A percentile compares a stretch with the other conserved stretches of the same genome.
Conservation (phyloP, 2,113 vertebrate genomes). For the Paradisaea rubra region DNA sequence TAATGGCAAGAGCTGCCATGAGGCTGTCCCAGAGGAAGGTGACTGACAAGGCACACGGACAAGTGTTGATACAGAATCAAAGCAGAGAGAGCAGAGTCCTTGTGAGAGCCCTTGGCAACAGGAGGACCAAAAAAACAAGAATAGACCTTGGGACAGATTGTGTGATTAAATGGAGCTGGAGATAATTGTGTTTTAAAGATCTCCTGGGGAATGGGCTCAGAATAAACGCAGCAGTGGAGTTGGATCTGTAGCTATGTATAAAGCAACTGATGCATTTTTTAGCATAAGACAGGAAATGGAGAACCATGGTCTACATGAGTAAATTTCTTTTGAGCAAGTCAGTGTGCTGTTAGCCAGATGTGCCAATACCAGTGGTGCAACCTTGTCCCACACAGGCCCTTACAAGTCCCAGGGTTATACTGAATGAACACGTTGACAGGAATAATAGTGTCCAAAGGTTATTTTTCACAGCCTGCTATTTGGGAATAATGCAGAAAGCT, state of each 20-base stretch:
- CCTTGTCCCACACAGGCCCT: neutral
- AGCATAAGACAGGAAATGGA: neutral
- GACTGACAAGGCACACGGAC: neutral
- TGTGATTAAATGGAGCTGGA: slow-evolving; percentile 22
- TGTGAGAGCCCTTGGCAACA: neutral
- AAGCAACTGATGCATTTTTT: neutral
- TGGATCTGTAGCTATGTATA: neutral
- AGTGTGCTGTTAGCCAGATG: neutral
- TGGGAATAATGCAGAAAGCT: neutral
- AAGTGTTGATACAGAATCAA: neutral
- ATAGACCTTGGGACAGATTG: slow-evolving; percentile 30
- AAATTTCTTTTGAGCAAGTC: neutral
- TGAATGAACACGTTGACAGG: neutral
- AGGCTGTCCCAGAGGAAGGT: neutral
- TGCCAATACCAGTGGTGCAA: neutral
- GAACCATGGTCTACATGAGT: neutral
- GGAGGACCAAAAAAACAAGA: neutral
- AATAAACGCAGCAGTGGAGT: neutral
- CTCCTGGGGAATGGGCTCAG: neutral
- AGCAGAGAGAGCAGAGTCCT: neutral
- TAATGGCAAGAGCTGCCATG: neutral
- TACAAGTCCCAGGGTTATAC: neutral
- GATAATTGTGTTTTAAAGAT: slow-evolving; percentile 30
- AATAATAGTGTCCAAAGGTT: neutral
- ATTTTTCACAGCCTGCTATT: neutral